These are phyloP conservation scores for Polymixis flavicincta DNA, from an alignment of 2,888 invertebrate genomes.

Conservation along the genomic window DNA sequence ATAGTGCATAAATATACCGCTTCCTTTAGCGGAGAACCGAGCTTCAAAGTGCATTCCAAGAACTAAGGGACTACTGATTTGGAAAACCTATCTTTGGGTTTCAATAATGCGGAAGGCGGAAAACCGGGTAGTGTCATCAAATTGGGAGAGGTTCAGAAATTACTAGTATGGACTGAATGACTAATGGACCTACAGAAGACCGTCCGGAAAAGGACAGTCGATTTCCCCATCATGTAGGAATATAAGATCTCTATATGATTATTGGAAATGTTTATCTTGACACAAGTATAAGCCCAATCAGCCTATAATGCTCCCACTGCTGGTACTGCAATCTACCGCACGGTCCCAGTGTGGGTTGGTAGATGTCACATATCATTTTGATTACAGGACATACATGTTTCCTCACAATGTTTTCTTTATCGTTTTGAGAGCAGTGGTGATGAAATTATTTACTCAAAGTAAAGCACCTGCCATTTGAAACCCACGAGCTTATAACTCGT, in stretches of 20 bases:
- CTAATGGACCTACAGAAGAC: conserved; percentile 22
- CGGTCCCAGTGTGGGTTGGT: too few species aligned
- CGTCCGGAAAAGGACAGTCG: background rate
- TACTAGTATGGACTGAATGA: conserved; percentile 11
- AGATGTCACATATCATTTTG: too few species aligned
- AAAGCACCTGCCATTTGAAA: too few species aligned
- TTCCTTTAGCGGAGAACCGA: conserved; percentile 25
- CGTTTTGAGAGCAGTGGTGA: too few species aligned
- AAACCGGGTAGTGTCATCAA: conserved; percentile 18
- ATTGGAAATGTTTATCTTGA: background rate
- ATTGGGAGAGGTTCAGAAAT: conserved; percentile 43
- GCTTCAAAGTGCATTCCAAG: conserved; percentile 27
- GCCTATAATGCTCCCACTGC: too few species aligned
- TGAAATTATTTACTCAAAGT: too few species aligned
- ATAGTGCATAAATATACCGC: conserved; percentile 23
- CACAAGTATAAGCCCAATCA: too few species aligned
- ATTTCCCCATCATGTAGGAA: background rate
- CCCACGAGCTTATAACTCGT: too few species aligned
- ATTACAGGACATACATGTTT: too few species aligned
- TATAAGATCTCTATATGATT: background rate
- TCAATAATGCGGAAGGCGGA: conserved; percentile 38
- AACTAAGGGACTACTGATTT: conserved; percentile 27
- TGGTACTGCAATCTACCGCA: too few species aligned
- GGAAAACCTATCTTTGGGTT: conserved; percentile 21
- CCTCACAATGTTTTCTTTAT: too few species aligned